Evolutionary conservation across 92 coral and sea anemone genomes (phyloP).

Genomic region (Nematostella vectensis): DNA sequence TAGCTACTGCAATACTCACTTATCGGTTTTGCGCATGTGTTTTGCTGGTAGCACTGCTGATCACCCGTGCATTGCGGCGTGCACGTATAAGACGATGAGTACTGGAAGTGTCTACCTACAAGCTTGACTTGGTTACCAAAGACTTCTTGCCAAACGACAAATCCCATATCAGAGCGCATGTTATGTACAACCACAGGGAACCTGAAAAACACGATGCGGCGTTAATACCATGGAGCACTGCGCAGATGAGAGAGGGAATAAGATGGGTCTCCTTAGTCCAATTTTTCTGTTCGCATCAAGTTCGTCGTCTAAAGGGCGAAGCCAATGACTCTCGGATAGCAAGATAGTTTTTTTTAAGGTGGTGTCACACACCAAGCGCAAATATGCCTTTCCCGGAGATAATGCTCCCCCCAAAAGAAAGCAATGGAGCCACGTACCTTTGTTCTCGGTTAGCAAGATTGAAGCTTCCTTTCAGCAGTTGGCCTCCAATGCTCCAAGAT

Average conservation of each 20-base stretch:
- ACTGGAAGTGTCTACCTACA: constrained; percentile 44
- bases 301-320: no score
- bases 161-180: constrained; percentile 21
- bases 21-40: constrained; percentile 64
- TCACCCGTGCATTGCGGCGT: constrained; percentile 29
- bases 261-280: no score
- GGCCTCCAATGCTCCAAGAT: constrained; percentile 73
- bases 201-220: not conserved
- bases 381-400: no score
- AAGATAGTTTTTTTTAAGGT: no score
- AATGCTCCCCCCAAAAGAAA: no score
- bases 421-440: no score
- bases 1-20: no score
- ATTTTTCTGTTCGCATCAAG: no score
- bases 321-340: no score
- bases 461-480: constrained; percentile 53
- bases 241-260: no score
- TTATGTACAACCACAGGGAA: constrained; percentile 52
- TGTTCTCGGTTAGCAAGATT: constrained; percentile 32
- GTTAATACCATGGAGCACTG: no score
- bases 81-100: constrained; percentile 58
- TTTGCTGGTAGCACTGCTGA: constrained; percentile 67
- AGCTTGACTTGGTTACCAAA: constrained; percentile 35
- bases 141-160: constrained; percentile 77
- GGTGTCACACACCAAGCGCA: no score